Base-by-base conservation (phyloP, 2,113 vertebrate species). In the Tupaia chinensis region DNA sequence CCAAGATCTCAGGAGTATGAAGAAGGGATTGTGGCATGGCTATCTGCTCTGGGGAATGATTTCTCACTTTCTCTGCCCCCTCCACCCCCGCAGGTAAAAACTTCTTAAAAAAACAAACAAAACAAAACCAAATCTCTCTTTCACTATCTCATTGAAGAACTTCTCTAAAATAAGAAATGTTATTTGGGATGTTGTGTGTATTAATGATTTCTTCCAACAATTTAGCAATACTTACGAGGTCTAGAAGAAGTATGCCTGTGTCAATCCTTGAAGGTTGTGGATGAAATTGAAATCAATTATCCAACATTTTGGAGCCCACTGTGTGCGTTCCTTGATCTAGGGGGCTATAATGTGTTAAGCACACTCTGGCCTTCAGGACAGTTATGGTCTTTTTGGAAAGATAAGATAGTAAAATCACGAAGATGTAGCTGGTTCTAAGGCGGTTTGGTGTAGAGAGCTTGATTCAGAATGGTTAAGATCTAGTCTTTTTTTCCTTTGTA, bases 161-260 rank as follows among this genome's bases (percentile, higher is more conserved):
- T 72, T 11, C 22, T 34, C 56, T 82, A 20, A 77, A 84, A 92
- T 87, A 69, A 95, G 17, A 94, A 88, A 29, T 74, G 63, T 85
- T 77, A 93, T 10, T 97, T 93, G 78, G 80, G 53, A 58, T 95
- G 34, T 32, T 93, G 20, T 82, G 32, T 94, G 22, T 95, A 58
- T 66, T 92, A 68, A 66, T 86, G 72, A 34, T 95, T 95, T 93
- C 69, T 95, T 89, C 74, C 73, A 95, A 69, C 73, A 95, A 72
- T 80, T 94, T 88, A 82, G 19, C 58, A 17, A 88, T 93, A 58
- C 25, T 23, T 11, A 0, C 60, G 66, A 66, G 34, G 20, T 91
- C 58, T 96, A 34, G 76, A 86, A 93, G 80, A 91, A 91, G 22
- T 85, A 68, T 73, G 74, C 23, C 54, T 74, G 9, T 88, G 74